Percentiles rank a stretch among this genome's conserved stretches.
Conservation (phyloP, 2,113 vertebrate species). For the Telmatochromis sp. region DNA sequence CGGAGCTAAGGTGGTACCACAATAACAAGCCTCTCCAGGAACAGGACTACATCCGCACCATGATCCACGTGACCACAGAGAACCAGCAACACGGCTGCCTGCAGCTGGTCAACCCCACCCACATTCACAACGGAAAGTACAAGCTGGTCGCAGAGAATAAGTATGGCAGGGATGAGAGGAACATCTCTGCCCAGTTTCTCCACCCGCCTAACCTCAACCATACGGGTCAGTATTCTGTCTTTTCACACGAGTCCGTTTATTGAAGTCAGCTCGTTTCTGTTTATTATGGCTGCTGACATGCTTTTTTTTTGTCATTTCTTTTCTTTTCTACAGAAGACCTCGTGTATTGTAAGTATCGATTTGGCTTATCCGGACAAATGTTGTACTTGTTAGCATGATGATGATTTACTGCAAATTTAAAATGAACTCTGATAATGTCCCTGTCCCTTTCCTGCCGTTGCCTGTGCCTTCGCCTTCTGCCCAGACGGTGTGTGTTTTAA, state of each 20-base stretch:
- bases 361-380: background rate
- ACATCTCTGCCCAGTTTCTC: constrained; percentile 87
- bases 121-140: constrained; percentile 93
- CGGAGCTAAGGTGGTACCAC: constrained; percentile 88
- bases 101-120: constrained; percentile 91
- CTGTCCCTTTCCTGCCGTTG: background rate
- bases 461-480: background rate
- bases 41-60: constrained; percentile 86
- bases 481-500: constrained; percentile 47
- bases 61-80: constrained; percentile 83
- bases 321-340: constrained; percentile 19
- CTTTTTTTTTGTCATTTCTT: background rate
- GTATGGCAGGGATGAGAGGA: constrained; percentile 83
- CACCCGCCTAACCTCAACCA: constrained; percentile 76
- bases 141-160: constrained; percentile 85
- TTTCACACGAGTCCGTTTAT: background rate
- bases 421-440: background rate
- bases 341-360: constrained; percentile 56
- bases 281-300: background rate
- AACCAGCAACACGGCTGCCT: constrained; percentile 94
- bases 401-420: background rate
- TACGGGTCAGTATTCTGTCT: constrained; percentile 24
- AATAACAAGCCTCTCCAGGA: constrained; percentile 78
- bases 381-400: background rate
- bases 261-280: background rate